A percentile compares a stretch with the other conserved stretches of the same genome.
phyloP scores from a whole-genome alignment of 2,888 invertebrate genomes.

The Seira musarum region DNA sequence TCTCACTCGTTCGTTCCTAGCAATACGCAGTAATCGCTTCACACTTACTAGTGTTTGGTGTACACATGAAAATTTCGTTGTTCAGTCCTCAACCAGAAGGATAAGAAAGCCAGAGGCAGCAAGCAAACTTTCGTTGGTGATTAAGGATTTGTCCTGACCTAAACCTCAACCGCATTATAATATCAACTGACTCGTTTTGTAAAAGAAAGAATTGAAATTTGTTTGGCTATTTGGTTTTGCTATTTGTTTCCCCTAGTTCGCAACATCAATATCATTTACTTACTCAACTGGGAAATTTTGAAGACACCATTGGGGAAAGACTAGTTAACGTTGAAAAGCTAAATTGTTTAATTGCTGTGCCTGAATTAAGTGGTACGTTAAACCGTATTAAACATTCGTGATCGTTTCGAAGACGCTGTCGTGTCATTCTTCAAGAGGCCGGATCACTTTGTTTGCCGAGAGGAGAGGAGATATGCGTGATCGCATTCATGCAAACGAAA shows the following conservation, averaged over 20 bases:
- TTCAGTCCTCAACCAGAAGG: conserved; percentile 25
- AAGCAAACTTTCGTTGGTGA: conserved; percentile 22
- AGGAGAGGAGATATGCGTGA: too few species aligned
- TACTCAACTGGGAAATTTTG: neutral
- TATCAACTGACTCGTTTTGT: too few species aligned
- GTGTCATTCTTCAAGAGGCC: neutral
- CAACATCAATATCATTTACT: neutral
- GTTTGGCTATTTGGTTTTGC: too few species aligned
- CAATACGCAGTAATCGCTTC: too few species aligned
- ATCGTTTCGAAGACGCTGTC: neutral
- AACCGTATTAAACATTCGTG: too few species aligned
- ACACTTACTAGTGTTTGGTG: too few species aligned
- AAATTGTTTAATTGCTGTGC: neutral
- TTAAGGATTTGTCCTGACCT: neutral
- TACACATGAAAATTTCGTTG: too few species aligned
- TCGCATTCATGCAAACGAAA: neutral
- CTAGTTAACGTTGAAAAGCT: neutral
- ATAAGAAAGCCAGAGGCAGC: conserved; percentile 6
- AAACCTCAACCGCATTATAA: neutral
- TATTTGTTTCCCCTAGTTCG: too few species aligned
- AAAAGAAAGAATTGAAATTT: too few species aligned
- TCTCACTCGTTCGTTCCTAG: too few species aligned
- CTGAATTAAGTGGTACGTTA: too few species aligned
- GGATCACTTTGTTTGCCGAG: neutral
- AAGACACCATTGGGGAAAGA: neutral